phyloP scores from a whole-genome alignment of 92 coral and sea anemone species.

The Micromussa lordhowensis region DNA sequence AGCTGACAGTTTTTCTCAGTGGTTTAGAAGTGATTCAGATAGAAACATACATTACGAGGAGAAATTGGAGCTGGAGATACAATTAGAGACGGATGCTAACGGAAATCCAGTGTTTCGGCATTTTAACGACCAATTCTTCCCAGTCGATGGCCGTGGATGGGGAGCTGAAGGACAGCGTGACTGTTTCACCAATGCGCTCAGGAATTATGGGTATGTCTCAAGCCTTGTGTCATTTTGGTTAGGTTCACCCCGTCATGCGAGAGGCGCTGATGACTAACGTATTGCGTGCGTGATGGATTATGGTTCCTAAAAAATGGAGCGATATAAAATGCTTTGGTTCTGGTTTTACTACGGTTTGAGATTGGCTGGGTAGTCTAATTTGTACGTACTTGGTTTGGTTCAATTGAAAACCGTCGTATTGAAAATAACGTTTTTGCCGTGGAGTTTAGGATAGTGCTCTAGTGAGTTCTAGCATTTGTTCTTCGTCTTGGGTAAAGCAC shows the following conservation, averaged over 20 bases:
- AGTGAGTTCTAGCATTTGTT: background rate
- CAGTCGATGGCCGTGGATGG: conserved; percentile 96
- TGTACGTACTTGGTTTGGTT: too few species aligned
- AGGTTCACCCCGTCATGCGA: background rate
- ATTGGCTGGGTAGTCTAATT: too few species aligned
- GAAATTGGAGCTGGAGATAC: conserved; percentile 64
- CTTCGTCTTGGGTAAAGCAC: background rate
- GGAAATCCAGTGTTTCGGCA: conserved; percentile 76
- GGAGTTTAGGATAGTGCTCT: too few species aligned
- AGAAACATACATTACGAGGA: conserved; percentile 78
- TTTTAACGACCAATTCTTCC: conserved; percentile 79
- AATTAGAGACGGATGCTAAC: conserved; percentile 72
- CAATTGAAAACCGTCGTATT: too few species aligned
- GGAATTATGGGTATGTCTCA: conserved; percentile 89
- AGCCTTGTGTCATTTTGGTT: background rate
- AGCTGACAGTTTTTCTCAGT: conserved; percentile 71
- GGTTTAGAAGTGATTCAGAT: conserved; percentile 76
- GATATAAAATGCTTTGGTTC: too few species aligned
- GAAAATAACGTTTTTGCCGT: too few species aligned
- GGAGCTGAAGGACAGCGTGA: conserved; percentile 97
- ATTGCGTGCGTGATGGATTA: too few species aligned
- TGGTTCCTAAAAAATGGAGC: too few species aligned
- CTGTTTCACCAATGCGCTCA: conserved; percentile 87
- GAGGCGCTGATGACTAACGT: too few species aligned
- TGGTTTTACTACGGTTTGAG: too few species aligned